Conservation (phyloP, 35 echinoderm and acorn worm species). For the Apostichopus parvimensis region DNA sequence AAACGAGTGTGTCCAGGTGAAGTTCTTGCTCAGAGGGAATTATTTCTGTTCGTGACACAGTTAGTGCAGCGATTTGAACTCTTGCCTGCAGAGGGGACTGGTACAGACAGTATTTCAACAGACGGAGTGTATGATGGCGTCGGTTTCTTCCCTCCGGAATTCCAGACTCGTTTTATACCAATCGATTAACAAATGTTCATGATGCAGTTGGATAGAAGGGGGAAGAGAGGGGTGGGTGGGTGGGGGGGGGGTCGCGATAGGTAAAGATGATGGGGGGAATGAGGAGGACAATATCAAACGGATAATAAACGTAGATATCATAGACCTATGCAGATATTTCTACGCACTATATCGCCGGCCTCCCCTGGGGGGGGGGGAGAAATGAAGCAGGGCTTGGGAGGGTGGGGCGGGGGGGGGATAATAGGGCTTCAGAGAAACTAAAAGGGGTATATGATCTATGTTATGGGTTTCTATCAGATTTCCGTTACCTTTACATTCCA, state of each 20-base stretch:
- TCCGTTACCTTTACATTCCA: too few relatives aligned
- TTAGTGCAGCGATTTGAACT: conserved; percentile 41
- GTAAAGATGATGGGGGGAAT: neutral
- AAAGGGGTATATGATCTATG: too few relatives aligned
- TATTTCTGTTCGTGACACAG: conserved; percentile 47
- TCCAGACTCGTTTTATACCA: neutral
- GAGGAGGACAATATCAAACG: neutral
- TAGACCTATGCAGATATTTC: too few relatives aligned
- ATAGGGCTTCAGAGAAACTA: too few relatives aligned
- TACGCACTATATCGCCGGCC: too few relatives aligned
- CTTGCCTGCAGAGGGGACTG: conserved; percentile 5
- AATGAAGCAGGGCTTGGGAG: too few relatives aligned
- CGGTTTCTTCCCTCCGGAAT: conserved; percentile 36
- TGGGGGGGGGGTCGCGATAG: neutral
- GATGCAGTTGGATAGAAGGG: neutral
- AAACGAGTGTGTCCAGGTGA: conserved; percentile 38
- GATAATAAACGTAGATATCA: too few relatives aligned
- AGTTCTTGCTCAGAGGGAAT: conserved; percentile 41
- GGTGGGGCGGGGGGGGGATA: too few relatives aligned
- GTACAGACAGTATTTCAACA: neutral
- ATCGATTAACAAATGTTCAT: neutral
- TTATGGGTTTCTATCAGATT: too few relatives aligned
- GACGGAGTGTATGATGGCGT: conserved; percentile 42
- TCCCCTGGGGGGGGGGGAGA: too few relatives aligned
- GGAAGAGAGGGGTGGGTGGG: neutral